Evolutionary conservation across 1,140 invertebrate genomes (phyloP).

Genomic region (Druon quercuslanigerum): DNA sequence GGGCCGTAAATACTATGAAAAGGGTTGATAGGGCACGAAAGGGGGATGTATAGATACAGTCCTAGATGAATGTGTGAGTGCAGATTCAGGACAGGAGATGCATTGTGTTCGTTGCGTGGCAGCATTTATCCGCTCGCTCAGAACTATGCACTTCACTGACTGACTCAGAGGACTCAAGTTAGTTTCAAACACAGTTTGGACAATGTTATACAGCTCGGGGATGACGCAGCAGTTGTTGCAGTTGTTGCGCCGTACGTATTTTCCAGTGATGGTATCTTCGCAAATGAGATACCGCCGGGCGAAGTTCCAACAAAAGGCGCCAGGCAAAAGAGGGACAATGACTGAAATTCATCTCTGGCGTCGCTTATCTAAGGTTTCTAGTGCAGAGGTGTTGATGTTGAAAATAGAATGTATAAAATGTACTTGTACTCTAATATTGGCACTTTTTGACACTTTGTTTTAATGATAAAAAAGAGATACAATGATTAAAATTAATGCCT

Average conservation of each 20-base stretch:
- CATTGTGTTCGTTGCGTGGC: constrained; percentile 15
- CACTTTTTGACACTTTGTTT: too few species aligned
- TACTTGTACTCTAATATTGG: too few species aligned
- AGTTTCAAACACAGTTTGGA: constrained; percentile 23
- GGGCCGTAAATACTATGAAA: constrained; percentile 18
- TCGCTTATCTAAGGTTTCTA: not conserved
- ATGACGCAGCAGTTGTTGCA: constrained; percentile 24
- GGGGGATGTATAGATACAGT: not conserved
- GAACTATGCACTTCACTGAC: constrained; percentile 17
- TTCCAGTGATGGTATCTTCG: constrained; percentile 19
- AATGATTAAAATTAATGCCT: not conserved
- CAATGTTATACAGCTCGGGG: constrained; percentile 8
- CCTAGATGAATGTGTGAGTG: not conserved
- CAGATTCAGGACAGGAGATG: constrained; percentile 1
- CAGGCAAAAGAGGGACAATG: not conserved
- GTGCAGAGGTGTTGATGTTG: too few species aligned
- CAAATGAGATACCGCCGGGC: constrained; percentile 6
- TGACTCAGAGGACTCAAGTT: constrained; percentile 15
- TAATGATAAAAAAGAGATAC: not conserved
- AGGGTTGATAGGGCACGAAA: not conserved
- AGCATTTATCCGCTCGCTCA: constrained; percentile 15
- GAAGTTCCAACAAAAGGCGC: not conserved
- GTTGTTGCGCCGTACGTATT: constrained; percentile 6
- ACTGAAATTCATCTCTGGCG: not conserved
- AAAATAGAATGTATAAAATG: too few species aligned